Evolutionary conservation across 2,113 vertebrate species (phyloP).

Genomic region (Elgaria multicarinata): DNA sequence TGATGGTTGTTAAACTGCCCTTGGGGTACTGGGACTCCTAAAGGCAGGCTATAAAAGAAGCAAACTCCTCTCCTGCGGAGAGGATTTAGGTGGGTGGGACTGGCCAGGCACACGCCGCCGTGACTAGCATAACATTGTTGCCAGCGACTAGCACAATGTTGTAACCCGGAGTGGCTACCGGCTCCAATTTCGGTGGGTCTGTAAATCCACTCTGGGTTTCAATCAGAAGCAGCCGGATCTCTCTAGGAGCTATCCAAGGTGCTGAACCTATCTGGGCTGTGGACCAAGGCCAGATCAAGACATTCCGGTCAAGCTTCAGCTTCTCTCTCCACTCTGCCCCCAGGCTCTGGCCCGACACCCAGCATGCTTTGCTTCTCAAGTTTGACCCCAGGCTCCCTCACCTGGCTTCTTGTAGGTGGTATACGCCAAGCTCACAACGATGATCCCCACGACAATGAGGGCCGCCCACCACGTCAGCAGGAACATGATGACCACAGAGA

Average conservation of each 20-base stretch:
- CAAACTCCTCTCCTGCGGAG: not conserved
- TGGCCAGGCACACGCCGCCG: not conserved
- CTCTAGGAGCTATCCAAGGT: too few relatives aligned
- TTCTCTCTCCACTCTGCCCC: not conserved
- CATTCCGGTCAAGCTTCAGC: too few relatives aligned
- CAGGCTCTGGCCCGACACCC: not conserved
- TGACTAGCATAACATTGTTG: not conserved
- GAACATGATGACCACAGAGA: constrained; percentile 81
- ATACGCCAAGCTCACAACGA: constrained; percentile 78
- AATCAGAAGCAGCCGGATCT: too few relatives aligned
- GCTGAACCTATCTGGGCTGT: too few relatives aligned
- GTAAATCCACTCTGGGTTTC: too few relatives aligned
- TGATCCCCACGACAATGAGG: constrained; percentile 72
- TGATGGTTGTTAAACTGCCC: not conserved
- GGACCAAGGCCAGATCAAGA: too few relatives aligned
- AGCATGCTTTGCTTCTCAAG: not conserved
- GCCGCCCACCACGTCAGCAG: constrained; percentile 81
- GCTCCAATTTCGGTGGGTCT: too few relatives aligned
- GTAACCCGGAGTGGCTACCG: too few relatives aligned
- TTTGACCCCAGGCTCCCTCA: constrained; percentile 35
- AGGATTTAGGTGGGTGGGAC: not conserved
- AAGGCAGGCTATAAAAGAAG: not conserved
- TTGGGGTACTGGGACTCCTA: not conserved
- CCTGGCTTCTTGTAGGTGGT: constrained; percentile 79
- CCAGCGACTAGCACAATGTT: too few relatives aligned